These are phyloP conservation scores for Scortum barcoo DNA, from an alignment of 2,113 vertebrate genomes.

Conservation along the genomic window DNA sequence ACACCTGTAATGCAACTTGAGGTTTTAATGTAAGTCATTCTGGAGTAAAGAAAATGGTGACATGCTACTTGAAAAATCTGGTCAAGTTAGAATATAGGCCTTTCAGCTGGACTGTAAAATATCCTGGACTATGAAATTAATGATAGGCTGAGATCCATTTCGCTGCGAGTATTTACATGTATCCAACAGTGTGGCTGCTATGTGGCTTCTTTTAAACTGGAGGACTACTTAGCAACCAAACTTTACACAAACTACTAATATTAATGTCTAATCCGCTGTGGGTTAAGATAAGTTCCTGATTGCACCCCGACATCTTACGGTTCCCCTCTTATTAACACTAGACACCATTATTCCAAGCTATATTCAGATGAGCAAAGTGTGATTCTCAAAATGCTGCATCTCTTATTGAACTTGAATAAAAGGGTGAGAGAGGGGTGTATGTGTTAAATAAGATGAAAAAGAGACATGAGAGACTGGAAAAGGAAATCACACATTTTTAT, in stretches of 20 bases:
- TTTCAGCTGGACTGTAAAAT: no score
- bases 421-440: background rate
- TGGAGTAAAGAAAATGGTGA: background rate
- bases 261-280: background rate
- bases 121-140: no score
- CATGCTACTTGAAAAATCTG: background rate
- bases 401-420: slow-evolving; percentile 17
- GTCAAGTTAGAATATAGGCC: background rate
- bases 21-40: background rate
- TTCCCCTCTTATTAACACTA: slow-evolving; percentile 28
- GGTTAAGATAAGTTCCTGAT: background rate
- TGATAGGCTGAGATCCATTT: background rate
- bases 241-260: background rate
- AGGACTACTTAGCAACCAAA: background rate
- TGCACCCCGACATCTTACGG: background rate
- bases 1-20: background rate
- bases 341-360: background rate
- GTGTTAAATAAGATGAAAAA: slow-evolving; percentile 46
- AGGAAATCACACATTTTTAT: slow-evolving; percentile 75
- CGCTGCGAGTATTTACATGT: background rate
- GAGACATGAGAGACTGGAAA: slow-evolving; percentile 28
- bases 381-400: slow-evolving; percentile 5
- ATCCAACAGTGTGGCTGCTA: no score
- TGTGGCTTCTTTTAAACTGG: background rate
- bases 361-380: slow-evolving; percentile 22